phyloP scores from a whole-genome alignment of 2,113 vertebrate genomes.

The Lota lota region DNA sequence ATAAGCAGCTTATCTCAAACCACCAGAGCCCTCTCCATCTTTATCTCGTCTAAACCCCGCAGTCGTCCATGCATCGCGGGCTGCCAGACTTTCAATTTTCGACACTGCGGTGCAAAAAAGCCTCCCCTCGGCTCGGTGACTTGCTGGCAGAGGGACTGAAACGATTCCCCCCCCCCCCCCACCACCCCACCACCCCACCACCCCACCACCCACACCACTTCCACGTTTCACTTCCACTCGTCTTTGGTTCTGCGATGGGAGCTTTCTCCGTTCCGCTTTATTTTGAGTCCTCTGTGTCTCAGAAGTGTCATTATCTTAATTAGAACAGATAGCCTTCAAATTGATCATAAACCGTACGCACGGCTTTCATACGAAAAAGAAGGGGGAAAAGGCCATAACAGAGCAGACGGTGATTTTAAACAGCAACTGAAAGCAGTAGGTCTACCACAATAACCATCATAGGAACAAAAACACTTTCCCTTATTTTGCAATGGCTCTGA shows the following conservation, averaged over 20 bases:
- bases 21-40: conserved; percentile 58
- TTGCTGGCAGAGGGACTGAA: background rate
- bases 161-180: background rate
- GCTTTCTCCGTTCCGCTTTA: background rate
- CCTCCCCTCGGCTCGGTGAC: background rate
- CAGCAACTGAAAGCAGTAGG: no score
- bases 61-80: conserved; percentile 29
- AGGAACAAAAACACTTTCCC: no score
- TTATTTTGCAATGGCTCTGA: no score
- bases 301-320: no score
- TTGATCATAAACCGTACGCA: no score
- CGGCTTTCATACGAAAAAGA: no score
- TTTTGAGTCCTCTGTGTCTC: no score
- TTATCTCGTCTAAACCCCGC: conserved; percentile 47
- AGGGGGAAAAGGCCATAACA: no score
- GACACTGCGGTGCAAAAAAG: conserved; percentile 16
- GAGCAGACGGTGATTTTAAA: no score
- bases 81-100: conserved; percentile 26
- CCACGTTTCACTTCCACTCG: background rate
- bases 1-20: conserved; percentile 67
- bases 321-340: no score
- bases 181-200: background rate
- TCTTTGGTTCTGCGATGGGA: conserved; percentile 10
- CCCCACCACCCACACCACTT: background rate
- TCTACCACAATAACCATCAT: no score